A percentile compares a stretch with the other conserved stretches of the same genome.
Evolutionary conservation across 2,797 vertebrate genomes (phyloP).

Genomic region (Microctenopoma lineatum): DNA sequence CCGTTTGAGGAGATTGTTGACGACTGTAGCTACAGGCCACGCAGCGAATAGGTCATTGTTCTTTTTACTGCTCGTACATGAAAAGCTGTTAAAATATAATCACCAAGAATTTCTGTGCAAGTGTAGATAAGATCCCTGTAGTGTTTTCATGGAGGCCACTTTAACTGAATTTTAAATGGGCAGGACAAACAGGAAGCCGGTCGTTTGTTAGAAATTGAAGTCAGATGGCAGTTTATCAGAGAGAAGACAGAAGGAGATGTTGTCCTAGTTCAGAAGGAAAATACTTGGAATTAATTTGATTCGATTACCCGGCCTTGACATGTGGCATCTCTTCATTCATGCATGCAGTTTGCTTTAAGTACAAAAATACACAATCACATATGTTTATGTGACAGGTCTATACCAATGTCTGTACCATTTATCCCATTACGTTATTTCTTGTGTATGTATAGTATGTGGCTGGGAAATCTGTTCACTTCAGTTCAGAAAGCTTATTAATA

Average conservation of each 20-base stretch:
- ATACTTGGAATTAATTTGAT: conserved; percentile 47
- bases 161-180: conserved; percentile 2
- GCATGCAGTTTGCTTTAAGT: neutral
- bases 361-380: neutral
- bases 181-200: conserved; percentile 41
- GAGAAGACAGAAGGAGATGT: conserved; percentile 24
- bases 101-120: neutral
- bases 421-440: no score
- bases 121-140: neutral
- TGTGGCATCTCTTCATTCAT: conserved; percentile 18
- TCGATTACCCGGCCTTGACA: conserved; percentile 49
- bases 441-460: no score
- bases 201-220: conserved; percentile 64
- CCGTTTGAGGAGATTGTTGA: neutral
- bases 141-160: neutral
- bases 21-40: neutral
- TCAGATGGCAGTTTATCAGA: conserved; percentile 67
- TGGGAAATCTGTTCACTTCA: conserved; percentile 14
- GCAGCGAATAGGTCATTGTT: no score
- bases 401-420: no score
- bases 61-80: neutral
- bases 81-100: neutral
- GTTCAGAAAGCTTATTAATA: conserved; percentile 32
- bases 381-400: neutral
- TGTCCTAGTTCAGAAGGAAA: conserved; percentile 28